Conservation (phyloP, 2,113 vertebrate species). For the Cacatua alba region DNA sequence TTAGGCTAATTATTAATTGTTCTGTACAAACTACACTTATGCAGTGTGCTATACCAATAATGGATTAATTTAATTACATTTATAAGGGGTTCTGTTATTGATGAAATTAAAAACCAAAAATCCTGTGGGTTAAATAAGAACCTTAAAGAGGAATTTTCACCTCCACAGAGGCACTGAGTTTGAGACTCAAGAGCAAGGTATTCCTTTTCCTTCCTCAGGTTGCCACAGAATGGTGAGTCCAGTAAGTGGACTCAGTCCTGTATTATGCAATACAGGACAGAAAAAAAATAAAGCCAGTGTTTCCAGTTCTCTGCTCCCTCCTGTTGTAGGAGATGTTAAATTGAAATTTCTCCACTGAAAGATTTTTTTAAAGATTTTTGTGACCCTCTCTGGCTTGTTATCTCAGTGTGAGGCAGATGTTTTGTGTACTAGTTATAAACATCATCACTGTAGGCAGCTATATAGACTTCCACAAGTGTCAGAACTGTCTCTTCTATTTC, state of each 20-base stretch:
- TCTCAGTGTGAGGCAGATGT: not conserved
- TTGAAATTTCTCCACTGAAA: not conserved
- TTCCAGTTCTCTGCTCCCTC: not conserved
- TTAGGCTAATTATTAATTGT: not conserved
- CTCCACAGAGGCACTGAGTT: not conserved
- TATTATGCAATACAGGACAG: not conserved
- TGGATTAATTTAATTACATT: not conserved
- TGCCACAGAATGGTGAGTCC: not conserved
- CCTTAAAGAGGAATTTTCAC: not conserved
- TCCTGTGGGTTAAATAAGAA: not conserved
- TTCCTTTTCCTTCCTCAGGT: not conserved
- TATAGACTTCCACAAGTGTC: not conserved
- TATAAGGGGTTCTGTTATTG: not conserved
- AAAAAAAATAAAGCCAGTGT: fast-evolving
- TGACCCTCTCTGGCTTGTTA: not conserved
- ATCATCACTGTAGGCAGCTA: fast-evolving
- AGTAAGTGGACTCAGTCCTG: not conserved
- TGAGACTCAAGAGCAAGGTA: not conserved
- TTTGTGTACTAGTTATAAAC: not conserved
- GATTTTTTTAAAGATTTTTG: not conserved
- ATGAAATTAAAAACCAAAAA: not conserved
- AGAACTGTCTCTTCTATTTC: not conserved
- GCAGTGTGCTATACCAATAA: not conserved
- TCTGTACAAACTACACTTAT: not conserved
- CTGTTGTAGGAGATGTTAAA: not conserved